Conservation (phyloP, 2,113 vertebrate species). For the Apteryx owenii region DNA sequence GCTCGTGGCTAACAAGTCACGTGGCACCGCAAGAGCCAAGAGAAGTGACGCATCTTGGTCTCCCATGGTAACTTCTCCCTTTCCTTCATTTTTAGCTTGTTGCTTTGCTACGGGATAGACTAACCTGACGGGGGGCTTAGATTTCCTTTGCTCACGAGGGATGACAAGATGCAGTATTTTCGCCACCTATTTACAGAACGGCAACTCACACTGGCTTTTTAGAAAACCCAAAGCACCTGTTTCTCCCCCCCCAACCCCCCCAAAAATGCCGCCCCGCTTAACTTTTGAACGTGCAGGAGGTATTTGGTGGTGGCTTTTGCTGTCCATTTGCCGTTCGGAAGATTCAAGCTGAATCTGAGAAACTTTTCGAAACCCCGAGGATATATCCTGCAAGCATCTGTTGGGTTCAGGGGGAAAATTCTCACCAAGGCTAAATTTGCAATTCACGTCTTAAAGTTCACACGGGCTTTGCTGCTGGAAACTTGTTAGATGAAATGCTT, state of each 20-base stretch:
- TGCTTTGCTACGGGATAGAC: not conserved
- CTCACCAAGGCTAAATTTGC: not conserved
- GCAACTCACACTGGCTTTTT: not conserved
- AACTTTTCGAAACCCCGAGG: not conserved
- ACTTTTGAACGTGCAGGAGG: not conserved
- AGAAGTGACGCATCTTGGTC: constrained; percentile 46
- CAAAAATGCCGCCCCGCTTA: not conserved
- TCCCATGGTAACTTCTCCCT: constrained; percentile 59
- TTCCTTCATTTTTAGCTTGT: not conserved
- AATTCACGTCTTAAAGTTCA: not conserved
- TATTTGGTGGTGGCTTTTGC: rapidly evolving
- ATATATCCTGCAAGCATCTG: not conserved
- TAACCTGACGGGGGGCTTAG: not conserved
- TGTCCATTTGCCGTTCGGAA: not conserved
- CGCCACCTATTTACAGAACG: rapidly evolving
- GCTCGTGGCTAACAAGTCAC: not conserved
- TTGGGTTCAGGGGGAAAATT: not conserved
- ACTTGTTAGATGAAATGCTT: not conserved
- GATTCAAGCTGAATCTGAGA: not conserved
- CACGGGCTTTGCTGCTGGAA: not conserved
- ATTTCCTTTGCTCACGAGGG: not conserved
- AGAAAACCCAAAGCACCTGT: not conserved
- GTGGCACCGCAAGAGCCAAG: not conserved
- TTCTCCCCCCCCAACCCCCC: not conserved
- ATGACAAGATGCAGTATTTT: not conserved